These are phyloP conservation scores for Plecotus auritus DNA, from an alignment of 2,113 vertebrate species.

Conservation along the genomic window DNA sequence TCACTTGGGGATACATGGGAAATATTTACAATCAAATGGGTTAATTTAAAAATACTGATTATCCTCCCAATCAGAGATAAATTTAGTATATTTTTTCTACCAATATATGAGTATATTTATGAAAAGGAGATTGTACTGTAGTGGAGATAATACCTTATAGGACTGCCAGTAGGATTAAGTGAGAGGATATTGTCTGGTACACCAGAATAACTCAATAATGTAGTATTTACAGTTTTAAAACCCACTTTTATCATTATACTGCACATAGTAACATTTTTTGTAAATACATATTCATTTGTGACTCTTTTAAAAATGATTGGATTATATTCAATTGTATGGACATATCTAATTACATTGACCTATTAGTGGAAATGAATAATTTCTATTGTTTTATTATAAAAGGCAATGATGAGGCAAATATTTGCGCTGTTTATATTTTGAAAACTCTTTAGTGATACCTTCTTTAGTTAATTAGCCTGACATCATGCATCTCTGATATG, in stretches of 20 bases:
- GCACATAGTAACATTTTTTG: background rate
- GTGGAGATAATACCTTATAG: background rate
- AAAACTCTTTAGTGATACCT: background rate
- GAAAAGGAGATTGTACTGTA: slow-evolving; percentile 16
- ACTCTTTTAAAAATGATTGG: background rate
- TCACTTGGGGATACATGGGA: background rate
- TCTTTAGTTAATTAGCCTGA: background rate
- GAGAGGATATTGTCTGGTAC: background rate
- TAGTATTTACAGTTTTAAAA: slow-evolving; percentile 4
- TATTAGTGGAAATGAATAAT: background rate
- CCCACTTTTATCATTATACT: background rate
- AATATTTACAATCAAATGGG: background rate
- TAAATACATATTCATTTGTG: background rate
- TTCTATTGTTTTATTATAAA: background rate
- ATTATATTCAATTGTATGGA: background rate
- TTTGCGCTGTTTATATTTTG: background rate
- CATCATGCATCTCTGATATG: background rate
- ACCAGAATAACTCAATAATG: background rate
- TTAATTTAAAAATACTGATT: slow-evolving; percentile 22
- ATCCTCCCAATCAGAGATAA: background rate
- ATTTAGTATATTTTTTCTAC: background rate
- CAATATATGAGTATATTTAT: background rate
- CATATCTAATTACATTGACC: background rate
- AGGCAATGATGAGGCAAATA: background rate
- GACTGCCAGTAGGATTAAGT: background rate